Conservation (phyloP, 1,140 invertebrate species). For the honey bee (Apis mellifera) region Amel_HAv3.1 CM009939.2:2259001-2259500, state of each 20-base stretch:
- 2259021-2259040: too few relatives aligned
- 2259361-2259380: slow-evolving; percentile 75
- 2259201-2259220: slow-evolving; percentile 2
- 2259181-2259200: slow-evolving; percentile 36
- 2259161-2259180: neutral
- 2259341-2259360: slow-evolving; percentile 47
- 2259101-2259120: too few relatives aligned
- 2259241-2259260: slow-evolving; percentile 29
- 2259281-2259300: slow-evolving; percentile 69
- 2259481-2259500: neutral
- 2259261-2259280: slow-evolving; percentile 53
- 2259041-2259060: too few relatives aligned
- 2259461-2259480: neutral
- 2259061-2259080: too few relatives aligned
- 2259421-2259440: slow-evolving; percentile 72
- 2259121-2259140: too few relatives aligned
- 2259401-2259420: slow-evolving; percentile 69
- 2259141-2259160: neutral
- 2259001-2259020: too few relatives aligned
- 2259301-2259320: slow-evolving; percentile 60
- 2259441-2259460: slow-evolving; percentile 49
- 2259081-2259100: too few relatives aligned
- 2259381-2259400: slow-evolving; percentile 71
- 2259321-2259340: slow-evolving; percentile 63
- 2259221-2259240: slow-evolving; percentile 34